phyloP scores from a whole-genome alignment of 1,140 invertebrate species.

The Adoxophyes honmai region DNA sequence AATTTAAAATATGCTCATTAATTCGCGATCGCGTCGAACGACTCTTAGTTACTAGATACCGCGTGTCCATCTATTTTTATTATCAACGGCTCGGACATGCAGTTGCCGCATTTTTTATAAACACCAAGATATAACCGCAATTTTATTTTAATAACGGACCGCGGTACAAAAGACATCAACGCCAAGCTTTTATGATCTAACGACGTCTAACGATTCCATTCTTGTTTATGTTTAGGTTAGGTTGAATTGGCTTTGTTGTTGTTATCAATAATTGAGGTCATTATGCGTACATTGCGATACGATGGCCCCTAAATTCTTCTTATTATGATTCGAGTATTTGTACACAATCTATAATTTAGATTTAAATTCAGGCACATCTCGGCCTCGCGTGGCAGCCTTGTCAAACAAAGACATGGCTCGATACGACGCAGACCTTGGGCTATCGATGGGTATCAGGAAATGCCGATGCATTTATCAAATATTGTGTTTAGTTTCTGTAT shows the following conservation, averaged over 20 bases:
- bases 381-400: constrained; percentile 48
- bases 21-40: constrained; percentile 48
- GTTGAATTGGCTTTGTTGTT: constrained; percentile 21
- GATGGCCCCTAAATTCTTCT: constrained; percentile 12
- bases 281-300: background rate
- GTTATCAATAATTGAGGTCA: background rate
- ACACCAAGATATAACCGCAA: background rate
- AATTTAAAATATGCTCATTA: constrained; percentile 63
- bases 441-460: constrained; percentile 59
- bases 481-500: background rate
- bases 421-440: constrained; percentile 45
- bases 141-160: constrained; percentile 7
- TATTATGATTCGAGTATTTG: constrained; percentile 11
- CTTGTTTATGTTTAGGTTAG: background rate
- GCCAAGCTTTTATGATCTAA: constrained; percentile 15
- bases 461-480: constrained; percentile 22
- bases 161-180: constrained; percentile 45
- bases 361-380: constrained; percentile 12
- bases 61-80: constrained; percentile 6
- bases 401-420: constrained; percentile 40
- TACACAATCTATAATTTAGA: constrained; percentile 8
- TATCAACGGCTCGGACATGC: constrained; percentile 5
- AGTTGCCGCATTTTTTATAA: constrained; percentile 3
- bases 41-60: constrained; percentile 24
- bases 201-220: background rate